Evolutionary conservation across 2,113 vertebrate species (phyloP), one percentile per base, ranked within the genome.

Genomic region (Aspidoscelis tigris): DNA sequence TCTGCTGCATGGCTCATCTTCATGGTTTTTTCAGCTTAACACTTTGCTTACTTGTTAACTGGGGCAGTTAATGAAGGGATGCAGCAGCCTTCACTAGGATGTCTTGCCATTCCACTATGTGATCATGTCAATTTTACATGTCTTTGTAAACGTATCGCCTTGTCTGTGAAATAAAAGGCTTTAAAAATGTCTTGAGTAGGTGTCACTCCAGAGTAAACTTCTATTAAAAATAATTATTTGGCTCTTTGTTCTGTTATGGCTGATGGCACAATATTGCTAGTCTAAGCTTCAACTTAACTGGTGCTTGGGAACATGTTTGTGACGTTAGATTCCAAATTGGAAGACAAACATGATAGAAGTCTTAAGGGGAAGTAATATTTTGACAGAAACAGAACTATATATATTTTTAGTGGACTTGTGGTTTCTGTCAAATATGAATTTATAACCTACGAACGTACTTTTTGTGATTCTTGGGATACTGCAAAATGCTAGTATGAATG

Each of bases 121-220:
- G 87, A 93, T 91, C 89, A 76, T 90, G 92, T 95, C 41, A 47
- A 47, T 92, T 95, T 90, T 95, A 88, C 89, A 88, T 92, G 90
- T 93, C 88, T 85, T 80, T 91, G 55, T 87, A 65, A 76, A 26
- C n/a, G 86, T 90, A 89, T 80, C 76, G 77, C 89, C 83, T 53
- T 85, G 91, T 94, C 86, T 93, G 88, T 92, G 90, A 94, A 88
- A 96, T 93, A 96, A 96, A 96, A 95, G 85, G 91, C 92, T 94
- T 94, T 94, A 91, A 92, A 75, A 85, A 82, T 75, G 83, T 74
- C 78, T 85, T 20, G 78, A 43, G 1, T 0, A 18, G 61, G 80
- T 74, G 61, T 83, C 20, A 65, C 12, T 73, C 22, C 22, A 50
- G 20, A 39, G 33, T 70, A 18, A 70, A 50, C 0, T 33, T 21